These are phyloP conservation scores for Lindbergichthys nudifrons DNA, from an alignment of 2,797 vertebrate species.

Conservation along the genomic window DNA sequence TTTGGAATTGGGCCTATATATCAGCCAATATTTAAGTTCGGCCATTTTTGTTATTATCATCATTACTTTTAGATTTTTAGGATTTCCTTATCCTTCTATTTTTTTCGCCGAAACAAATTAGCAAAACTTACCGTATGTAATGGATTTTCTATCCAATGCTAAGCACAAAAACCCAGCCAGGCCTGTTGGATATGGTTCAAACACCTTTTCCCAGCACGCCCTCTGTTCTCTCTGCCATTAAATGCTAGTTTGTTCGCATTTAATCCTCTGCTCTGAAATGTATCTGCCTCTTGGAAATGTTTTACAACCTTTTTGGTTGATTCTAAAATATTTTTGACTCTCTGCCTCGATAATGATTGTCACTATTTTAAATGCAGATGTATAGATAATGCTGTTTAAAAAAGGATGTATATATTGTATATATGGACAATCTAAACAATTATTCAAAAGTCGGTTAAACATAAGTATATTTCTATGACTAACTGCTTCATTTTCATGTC, in stretches of 20 bases:
- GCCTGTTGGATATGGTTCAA: constrained; percentile 44
- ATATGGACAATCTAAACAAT: neutral
- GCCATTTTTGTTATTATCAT: neutral
- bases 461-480: neutral
- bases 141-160: neutral
- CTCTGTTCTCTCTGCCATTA: constrained; percentile 24
- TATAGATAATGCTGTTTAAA: neutral
- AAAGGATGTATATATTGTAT: neutral
- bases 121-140: constrained; percentile 1
- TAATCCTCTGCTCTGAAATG: constrained; percentile 38
- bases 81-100: neutral
- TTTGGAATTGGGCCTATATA: no score
- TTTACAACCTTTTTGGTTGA: constrained; percentile 16
- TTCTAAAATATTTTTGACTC: no score
- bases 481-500: neutral
- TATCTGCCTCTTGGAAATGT: constrained; percentile 20
- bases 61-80: neutral
- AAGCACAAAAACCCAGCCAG: constrained; percentile 8
- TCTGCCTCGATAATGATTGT: no score
- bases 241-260: constrained; percentile 26
- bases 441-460: neutral
- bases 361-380: constrained; percentile 10
- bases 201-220: constrained; percentile 50
- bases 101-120: neutral
- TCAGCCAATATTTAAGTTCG: no score